Conservation (phyloP, 1,140 invertebrate species). For the Drosophila pandora region DNA sequence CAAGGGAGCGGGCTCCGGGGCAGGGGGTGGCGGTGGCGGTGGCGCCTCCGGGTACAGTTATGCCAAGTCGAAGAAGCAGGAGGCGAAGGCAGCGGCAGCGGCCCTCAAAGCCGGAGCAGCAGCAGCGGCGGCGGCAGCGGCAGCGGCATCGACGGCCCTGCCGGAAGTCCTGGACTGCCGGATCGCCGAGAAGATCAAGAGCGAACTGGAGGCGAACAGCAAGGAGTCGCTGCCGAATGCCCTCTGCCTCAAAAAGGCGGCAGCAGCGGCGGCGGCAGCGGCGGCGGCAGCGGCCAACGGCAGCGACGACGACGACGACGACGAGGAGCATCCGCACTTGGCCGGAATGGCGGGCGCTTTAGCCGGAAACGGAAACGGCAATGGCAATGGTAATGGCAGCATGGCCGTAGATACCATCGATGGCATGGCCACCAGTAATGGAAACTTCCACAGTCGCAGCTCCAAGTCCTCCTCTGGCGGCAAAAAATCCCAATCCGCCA, state of each 20-base stretch:
- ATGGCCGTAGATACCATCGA: conserved; percentile 47
- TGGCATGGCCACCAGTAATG: conserved; percentile 43
- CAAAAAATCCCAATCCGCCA: conserved; percentile 60
- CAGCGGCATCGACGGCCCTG: conserved; percentile 44
- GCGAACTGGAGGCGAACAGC: conserved; percentile 79
- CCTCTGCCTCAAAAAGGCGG: conserved; percentile 75
- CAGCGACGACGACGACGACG: conserved; percentile 64
- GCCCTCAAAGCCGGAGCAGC: conserved; percentile 53
- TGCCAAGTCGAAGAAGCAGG: conserved; percentile 67
- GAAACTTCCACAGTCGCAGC: conserved; percentile 63
- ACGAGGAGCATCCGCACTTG: conserved; percentile 40
- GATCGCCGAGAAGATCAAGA: conserved; percentile 83
- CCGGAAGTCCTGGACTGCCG: conserved; percentile 83
- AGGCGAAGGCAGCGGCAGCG: conserved; percentile 66
- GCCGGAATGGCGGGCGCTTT: neutral
- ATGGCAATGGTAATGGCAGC: conserved; percentile 2
- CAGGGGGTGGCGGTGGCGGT: neutral
- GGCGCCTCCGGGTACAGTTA: conserved; percentile 19
- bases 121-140: conserved; percentile 52
- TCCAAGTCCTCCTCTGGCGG: conserved; percentile 36
- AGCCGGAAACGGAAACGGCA: conserved; percentile 12
- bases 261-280: conserved; percentile 56
- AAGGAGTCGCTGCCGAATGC: conserved; percentile 68
- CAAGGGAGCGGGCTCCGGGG: conserved; percentile 25
- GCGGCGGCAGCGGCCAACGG: conserved; percentile 50